A percentile compares a stretch with the other conserved stretches of the same genome.
phyloP scores from a whole-genome alignment of 2,888 invertebrate genomes.

The Eilema sororculum region DNA sequence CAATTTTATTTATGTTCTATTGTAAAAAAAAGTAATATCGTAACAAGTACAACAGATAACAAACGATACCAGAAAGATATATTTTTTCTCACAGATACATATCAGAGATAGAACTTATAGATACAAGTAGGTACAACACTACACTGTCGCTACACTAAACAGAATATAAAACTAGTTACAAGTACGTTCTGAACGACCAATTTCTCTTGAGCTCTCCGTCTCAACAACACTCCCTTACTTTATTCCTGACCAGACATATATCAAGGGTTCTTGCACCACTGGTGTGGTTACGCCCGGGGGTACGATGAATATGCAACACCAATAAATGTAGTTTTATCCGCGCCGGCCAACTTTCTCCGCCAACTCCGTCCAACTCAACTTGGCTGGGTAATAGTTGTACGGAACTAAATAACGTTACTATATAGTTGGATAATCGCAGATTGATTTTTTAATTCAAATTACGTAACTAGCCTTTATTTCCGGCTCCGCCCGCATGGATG shows the following conservation, averaged over 20 bases:
- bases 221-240: slow-evolving; percentile 29
- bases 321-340: slow-evolving; percentile 83
- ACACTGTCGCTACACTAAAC: slow-evolving; percentile 70
- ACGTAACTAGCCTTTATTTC: too few relatives aligned
- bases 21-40: background rate
- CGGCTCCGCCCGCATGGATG: too few relatives aligned
- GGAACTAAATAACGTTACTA: slow-evolving; percentile 52
- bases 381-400: slow-evolving; percentile 54
- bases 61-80: slow-evolving; percentile 19
- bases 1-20: too few relatives aligned
- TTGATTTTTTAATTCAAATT: slow-evolving; percentile 57
- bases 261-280: slow-evolving; percentile 52
- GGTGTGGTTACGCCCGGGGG: slow-evolving; percentile 68
- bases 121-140: slow-evolving; percentile 51
- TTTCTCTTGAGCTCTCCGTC: slow-evolving; percentile 45
- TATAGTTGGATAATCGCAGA: slow-evolving; percentile 55
- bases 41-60: slow-evolving; percentile 10
- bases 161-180: slow-evolving; percentile 77
- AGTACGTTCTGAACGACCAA: slow-evolving; percentile 59
- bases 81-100: slow-evolving; percentile 29
- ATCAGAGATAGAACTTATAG: slow-evolving; percentile 35
- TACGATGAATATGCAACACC: slow-evolving; percentile 84
- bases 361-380: slow-evolving; percentile 51
- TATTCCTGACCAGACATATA: slow-evolving; percentile 15
- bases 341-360: slow-evolving; percentile 79